Percentiles rank a stretch among this genome's conserved stretches.
phyloP scores from a whole-genome alignment of 2,797 vertebrate species.

The Gambelia wislizenii region DNA sequence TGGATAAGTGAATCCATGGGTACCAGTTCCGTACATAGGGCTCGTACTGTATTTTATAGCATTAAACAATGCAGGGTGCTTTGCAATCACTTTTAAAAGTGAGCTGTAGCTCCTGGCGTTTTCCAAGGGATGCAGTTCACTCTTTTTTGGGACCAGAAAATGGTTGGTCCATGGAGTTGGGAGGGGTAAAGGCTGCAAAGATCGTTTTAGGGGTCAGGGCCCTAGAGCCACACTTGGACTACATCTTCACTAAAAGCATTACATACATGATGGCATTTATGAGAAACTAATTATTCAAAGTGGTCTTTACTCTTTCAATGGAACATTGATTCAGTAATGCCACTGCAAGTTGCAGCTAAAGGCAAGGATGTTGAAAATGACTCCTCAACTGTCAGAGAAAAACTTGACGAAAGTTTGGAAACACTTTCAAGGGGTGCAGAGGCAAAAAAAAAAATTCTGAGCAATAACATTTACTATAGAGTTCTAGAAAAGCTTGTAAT shows the following conservation, averaged over 20 bases:
- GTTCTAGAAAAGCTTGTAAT: slow-evolving; percentile 49
- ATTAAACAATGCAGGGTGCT: no score
- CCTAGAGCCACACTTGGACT: no score
- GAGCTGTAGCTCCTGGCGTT: no score
- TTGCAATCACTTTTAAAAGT: no score
- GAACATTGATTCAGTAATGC: slow-evolving; percentile 33
- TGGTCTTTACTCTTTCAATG: background rate
- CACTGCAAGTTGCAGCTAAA: slow-evolving; percentile 25
- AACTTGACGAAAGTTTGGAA: slow-evolving; percentile 55
- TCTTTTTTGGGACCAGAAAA: no score
- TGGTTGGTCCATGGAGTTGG: no score
- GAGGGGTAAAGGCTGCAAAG: no score
- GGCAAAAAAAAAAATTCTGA: slow-evolving; percentile 46
- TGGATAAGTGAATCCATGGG: no score
- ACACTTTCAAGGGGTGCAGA: slow-evolving; percentile 40
- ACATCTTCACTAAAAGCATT: background rate
- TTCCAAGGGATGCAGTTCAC: no score
- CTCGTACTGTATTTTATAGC: no score
- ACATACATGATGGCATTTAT: background rate
- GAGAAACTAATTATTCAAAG: background rate
- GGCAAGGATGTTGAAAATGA: slow-evolving; percentile 37
- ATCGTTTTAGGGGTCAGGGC: no score
- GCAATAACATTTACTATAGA: slow-evolving; percentile 56
- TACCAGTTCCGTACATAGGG: no score
- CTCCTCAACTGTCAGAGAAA: background rate